Evolutionary conservation across 2,888 invertebrate genomes (phyloP), one percentile per base, ranked within the genome.

Genomic region (Xanthorhoe designata): DNA sequence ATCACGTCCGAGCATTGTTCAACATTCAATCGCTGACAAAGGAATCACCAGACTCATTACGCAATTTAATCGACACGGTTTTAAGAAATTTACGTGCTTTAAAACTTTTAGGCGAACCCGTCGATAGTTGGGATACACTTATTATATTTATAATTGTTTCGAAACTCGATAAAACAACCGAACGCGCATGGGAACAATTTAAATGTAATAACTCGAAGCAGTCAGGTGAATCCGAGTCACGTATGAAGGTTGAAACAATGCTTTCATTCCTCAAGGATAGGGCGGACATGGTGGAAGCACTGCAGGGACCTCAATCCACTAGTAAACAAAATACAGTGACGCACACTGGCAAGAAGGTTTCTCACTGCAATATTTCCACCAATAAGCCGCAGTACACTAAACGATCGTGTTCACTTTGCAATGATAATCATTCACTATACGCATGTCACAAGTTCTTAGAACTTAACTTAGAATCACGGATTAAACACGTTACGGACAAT

Each of bases 101-200:
- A 7, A 64, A 71, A 42, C 49, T 58, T 0, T 49, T 75, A 29
- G 69, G 61, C n/a, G 69, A 72, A 42, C 74, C 75, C 0, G 72
- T 71, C 2, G 71, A 72, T 1, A 18, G 19, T 0, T 77, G 74
- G 75, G 74, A 77, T 17, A 73, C 71, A n/a, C 24, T 77, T 19
- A 65, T 75, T 17, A 74, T 75, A 29, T 69, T 68, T 61, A 35
- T 76, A 9, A 57, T 73, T 17, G 64, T 63, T 2, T 64, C 70
- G 0, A 75, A 77, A 47, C 32, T 78, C 18, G 78, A 76, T 66
- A 19, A 62, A 2, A 32, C 64, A 2, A 74, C 75, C 0, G 69
- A 69, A 54, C 63, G 70, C 3, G 72, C 75, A 55, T 78, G 78
- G 78, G 76, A 32, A 6, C 32, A 32, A 32, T 32, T 6, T 32